phyloP scores from a whole-genome alignment of 2,797 vertebrate species.

The Oreochromis grahami region DNA sequence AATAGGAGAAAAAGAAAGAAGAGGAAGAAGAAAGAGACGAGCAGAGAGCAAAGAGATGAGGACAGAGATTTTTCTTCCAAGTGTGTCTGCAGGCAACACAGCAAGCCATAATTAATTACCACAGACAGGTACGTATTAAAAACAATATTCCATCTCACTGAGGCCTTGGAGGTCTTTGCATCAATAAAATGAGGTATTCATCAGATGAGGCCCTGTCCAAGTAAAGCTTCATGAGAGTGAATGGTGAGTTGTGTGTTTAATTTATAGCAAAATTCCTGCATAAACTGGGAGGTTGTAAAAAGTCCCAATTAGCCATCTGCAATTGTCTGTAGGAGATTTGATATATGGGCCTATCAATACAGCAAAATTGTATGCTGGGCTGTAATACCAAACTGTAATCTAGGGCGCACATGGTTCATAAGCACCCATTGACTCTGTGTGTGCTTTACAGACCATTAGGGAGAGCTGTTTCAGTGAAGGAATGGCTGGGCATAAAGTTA shows the following conservation, averaged over 20 bases:
- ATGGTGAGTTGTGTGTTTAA: constrained; percentile 54
- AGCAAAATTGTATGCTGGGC: constrained; percentile 50
- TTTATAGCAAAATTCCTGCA: constrained; percentile 66
- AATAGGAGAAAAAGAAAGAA: constrained; percentile 68
- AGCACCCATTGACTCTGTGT: constrained; percentile 42
- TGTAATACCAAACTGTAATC: constrained; percentile 49
- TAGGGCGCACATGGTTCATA: constrained; percentile 43
- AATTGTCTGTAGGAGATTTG: constrained; percentile 63
- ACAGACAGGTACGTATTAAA: constrained; percentile 88
- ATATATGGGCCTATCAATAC: constrained; percentile 66
- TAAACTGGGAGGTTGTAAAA: constrained; percentile 66
- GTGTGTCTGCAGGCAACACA: constrained; percentile 68
- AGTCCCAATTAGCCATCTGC: constrained; percentile 72
- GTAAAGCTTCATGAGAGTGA: constrained; percentile 40
- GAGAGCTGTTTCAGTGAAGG: constrained; percentile 10
- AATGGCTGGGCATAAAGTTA: constrained; percentile 22
- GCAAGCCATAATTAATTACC: constrained; percentile 90
- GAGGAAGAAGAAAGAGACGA: constrained; percentile 2
- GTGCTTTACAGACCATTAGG: constrained; percentile 46
- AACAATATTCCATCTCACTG: constrained; percentile 68
- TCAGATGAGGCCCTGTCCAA: constrained; percentile 60
- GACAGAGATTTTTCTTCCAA: constrained; percentile 42
- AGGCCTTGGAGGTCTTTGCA: constrained; percentile 69
- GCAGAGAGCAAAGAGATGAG: constrained; percentile 22
- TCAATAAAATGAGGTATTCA: constrained; percentile 67